Evolutionary conservation across 2,797 vertebrate species (phyloP), one percentile per base, ranked within the genome.

Genomic region (Yasuhikotakia modesta): DNA sequence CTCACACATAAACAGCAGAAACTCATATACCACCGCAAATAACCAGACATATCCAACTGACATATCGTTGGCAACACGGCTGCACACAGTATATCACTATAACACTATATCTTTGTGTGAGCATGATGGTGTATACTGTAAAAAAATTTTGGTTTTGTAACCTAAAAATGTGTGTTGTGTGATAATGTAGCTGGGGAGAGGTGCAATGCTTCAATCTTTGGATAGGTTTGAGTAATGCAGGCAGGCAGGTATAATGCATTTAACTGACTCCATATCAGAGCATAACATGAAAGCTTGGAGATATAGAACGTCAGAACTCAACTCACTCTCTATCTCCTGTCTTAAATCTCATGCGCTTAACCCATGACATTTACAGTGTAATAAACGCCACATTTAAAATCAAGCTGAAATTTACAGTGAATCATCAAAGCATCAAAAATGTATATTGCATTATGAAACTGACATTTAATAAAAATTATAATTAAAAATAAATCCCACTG

Each of bases 31-130:
- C 12, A 19, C 43, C 22, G 60, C 32, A 69, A 24, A 60, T 39
- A 50, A 39, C 13, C 30, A 63, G 5, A 46, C 5, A 24, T n/a
- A n/a, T n/a, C n/a, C 13, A 63, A 39, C 14, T 43, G 55, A 50
- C 35, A 22, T 11, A 14, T 70, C 13, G 35, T 7, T 61, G 8
- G 8, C 27, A 39, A 43, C n/a, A 30, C 32, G 43, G 32, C 21
- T 74, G 32, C 30, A 61, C 58, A 61, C 58, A n/a, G 30, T n/a
- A n/a, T n/a, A n/a, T n/a, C n/a, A n/a, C n/a, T n/a, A n/a, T 17
- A 63, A 17, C 60, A n/a, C 30, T 27, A 63, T n/a, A 35, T 63
- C 30, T 30, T 61, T 35, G 19, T 63, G 71, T 48, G 17, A 24
- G 16, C 32, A 7, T 35, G 30, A 35, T 32, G 27, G 16, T 63